phyloP scores from a whole-genome alignment of 2,113 vertebrate species.

The Brachirus orientalis region DNA sequence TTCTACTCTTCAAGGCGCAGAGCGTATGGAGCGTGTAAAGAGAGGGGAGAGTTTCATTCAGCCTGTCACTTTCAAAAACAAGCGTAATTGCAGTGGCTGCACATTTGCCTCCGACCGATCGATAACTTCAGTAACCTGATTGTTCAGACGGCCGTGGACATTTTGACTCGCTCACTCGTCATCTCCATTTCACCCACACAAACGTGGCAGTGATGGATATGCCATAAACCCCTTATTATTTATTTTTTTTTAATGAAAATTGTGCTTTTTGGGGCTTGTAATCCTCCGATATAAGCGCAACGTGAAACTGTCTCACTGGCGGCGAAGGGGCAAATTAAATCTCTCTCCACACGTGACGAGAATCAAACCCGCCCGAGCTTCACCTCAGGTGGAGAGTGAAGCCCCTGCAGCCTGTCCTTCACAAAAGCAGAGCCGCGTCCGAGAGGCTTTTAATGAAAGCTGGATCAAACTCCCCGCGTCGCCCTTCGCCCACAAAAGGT shows the following conservation, averaged over 20 bases:
- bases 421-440: conserved; percentile 27
- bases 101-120: conserved; percentile 19
- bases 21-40: not conserved
- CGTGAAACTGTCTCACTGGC: conserved; percentile 29
- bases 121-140: conserved; percentile 27
- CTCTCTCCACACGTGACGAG: conserved; percentile 26
- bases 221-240: not conserved
- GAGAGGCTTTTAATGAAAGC: conserved; percentile 65
- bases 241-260: conserved; percentile 20
- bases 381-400: conserved; percentile 12
- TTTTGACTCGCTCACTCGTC: not conserved
- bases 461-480: conserved; percentile 30
- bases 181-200: not conserved
- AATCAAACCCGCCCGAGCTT: no score
- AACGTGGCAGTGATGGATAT: not conserved
- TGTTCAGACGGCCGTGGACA: not conserved
- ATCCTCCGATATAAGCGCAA: conserved; percentile 42
- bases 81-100: conserved; percentile 27
- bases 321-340: conserved; percentile 52
- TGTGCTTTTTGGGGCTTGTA: conserved; percentile 5
- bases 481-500: conserved; percentile 40
- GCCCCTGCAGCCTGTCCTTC: conserved; percentile 2
- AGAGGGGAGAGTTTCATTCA: conserved; percentile 16
- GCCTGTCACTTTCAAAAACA: conserved; percentile 29
- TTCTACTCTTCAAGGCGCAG: not conserved